phyloP scores from a whole-genome alignment of 2,113 vertebrate genomes.

The Eidolon helvum region DNA sequence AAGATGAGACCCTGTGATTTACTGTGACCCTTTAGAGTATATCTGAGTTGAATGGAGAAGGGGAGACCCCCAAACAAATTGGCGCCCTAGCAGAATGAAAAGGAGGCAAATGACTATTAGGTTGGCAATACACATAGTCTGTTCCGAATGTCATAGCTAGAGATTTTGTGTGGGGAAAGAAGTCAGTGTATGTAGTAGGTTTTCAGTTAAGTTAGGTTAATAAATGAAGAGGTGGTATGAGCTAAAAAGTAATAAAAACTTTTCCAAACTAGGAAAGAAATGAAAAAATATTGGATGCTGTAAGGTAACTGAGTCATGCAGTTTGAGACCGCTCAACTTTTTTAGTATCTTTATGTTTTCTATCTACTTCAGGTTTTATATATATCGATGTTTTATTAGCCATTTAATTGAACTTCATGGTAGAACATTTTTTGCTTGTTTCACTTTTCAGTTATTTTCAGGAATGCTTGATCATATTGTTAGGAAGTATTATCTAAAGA shows the following conservation, averaged over 20 bases:
- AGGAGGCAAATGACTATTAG: not conserved
- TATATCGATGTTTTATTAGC: not conserved
- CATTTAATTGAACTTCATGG: slow-evolving; percentile 8
- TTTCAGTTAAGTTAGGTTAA: not conserved
- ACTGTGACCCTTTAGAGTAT: not conserved
- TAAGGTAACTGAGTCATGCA: not conserved
- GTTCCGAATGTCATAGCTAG: not conserved
- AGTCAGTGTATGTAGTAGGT: not conserved
- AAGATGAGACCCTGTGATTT: not conserved
- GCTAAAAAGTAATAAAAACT: not conserved
- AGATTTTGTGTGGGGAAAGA: not conserved
- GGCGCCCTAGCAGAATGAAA: not conserved
- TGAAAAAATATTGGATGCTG: not conserved
- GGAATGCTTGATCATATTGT: not conserved
- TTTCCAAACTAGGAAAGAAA: not conserved
- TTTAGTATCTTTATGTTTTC: not conserved
- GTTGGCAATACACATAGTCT: not conserved
- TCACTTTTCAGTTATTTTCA: not conserved
- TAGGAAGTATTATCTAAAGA: not conserved
- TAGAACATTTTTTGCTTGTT: not conserved
- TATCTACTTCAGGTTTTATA: not conserved
- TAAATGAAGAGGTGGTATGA: not conserved
- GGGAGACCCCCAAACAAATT: not conserved
- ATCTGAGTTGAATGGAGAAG: not conserved
- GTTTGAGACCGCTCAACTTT: not conserved